A percentile compares a stretch with the other conserved stretches of the same genome.
Conservation (phyloP, 1,140 invertebrate species). For the Bilobella aurantiaca region DNA sequence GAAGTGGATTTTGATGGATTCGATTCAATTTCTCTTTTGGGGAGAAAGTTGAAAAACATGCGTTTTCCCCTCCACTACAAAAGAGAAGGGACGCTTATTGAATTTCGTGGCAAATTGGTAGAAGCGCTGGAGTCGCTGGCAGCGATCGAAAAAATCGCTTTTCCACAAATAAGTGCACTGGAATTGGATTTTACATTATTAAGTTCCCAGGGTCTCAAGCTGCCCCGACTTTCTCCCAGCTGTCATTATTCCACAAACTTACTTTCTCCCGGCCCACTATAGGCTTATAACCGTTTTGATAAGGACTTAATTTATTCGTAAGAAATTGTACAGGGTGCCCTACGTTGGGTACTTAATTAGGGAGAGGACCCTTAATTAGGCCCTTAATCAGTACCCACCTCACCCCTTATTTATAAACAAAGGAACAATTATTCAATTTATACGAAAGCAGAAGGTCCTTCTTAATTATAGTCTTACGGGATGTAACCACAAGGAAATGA, state of each 20-base stretch:
- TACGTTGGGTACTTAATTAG: no score
- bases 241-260: not conserved
- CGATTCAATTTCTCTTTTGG: not conserved
- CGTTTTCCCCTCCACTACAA: not conserved
- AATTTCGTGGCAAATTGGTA: constrained; percentile 7
- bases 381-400: no score
- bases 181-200: not conserved
- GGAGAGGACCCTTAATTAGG: no score
- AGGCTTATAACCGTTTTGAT: no score
- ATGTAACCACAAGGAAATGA: no score
- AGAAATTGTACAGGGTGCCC: no score
- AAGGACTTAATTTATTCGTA: no score
- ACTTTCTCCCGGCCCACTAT: not conserved
- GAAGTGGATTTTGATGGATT: constrained; percentile 3
- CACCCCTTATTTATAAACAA: not conserved
- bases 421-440: not conserved
- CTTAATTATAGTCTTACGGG: no score
- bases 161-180: no score
- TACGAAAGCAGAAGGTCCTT: no score
- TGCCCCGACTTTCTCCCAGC: no score
- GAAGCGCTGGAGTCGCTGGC: not conserved
- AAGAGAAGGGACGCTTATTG: not conserved
- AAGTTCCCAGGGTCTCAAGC: no score
- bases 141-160: not conserved
- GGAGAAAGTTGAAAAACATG: not conserved